phyloP scores from a whole-genome alignment of 2,888 invertebrate species.

The Caenorhabditis sp. region DNA sequence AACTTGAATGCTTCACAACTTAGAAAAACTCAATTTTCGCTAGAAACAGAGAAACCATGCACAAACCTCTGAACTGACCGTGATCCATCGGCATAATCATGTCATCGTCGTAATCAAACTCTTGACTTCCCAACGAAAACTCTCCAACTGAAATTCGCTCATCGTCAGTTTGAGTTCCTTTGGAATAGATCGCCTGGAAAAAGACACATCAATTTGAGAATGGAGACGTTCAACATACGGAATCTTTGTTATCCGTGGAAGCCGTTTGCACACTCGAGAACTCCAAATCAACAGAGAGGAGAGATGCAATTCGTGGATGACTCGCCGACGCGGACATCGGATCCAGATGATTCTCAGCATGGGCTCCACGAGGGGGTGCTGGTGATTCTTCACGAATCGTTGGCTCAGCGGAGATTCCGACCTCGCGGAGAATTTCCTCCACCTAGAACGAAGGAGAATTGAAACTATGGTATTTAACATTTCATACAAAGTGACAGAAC shows the following conservation, averaged over 20 bases:
- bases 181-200: slow-evolving; percentile 80
- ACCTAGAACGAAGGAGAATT: slow-evolving; percentile 15
- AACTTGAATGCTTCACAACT: no score
- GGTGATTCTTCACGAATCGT: slow-evolving; percentile 36
- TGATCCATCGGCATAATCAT: slow-evolving; percentile 68
- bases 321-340: slow-evolving; percentile 47
- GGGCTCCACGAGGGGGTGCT: slow-evolving; percentile 44
- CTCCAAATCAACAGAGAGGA: slow-evolving; percentile 55
- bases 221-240: slow-evolving; percentile 44
- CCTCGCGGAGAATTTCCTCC: slow-evolving; percentile 69
- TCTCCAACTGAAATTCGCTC: slow-evolving; percentile 79
- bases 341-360: slow-evolving; percentile 27
- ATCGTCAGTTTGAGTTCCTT: slow-evolving; percentile 83
- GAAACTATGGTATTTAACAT: no score
- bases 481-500: no score
- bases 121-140: slow-evolving; percentile 78
- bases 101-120: slow-evolving; percentile 82
- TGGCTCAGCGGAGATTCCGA: slow-evolving; percentile 67
- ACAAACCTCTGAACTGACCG: slow-evolving; percentile 68
- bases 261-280: slow-evolving; percentile 59
- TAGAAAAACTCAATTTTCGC: no score
- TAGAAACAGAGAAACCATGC: no score
- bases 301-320: slow-evolving; percentile 37
- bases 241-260: slow-evolving; percentile 61
- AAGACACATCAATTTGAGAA: neutral